Percentiles rank a stretch among this genome's conserved stretches.
Evolutionary conservation across 2,113 vertebrate genomes (phyloP).

Genomic region (Oreocharis arfaki): DNA sequence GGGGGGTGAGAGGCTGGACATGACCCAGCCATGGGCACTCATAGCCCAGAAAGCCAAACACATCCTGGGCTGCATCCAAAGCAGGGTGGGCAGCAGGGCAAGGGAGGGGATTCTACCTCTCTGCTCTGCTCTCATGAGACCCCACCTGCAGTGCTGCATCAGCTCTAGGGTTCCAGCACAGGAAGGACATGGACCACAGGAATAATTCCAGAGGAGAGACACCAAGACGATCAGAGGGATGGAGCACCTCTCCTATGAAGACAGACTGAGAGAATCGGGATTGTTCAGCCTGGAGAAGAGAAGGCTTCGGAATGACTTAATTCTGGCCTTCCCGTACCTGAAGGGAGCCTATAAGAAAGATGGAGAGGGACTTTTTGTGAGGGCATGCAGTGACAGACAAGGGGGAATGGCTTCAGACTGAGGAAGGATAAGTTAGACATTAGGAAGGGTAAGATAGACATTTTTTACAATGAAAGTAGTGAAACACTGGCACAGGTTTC

Average conservation of each 20-base stretch:
- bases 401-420: neutral
- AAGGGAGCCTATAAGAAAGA: neutral
- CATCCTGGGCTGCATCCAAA: neutral
- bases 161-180: neutral
- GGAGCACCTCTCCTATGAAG: neutral
- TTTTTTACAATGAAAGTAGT: neutral
- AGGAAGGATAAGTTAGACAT: neutral
- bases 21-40: fast-evolving
- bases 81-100: fast-evolving
- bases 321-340: neutral
- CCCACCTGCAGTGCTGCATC: neutral
- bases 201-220: neutral
- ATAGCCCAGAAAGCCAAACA: fast-evolving
- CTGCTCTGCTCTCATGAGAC: neutral
- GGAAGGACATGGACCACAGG: neutral
- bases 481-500: neutral
- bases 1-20: neutral
- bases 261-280: neutral
- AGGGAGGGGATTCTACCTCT: neutral
- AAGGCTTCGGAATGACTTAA: neutral
- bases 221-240: neutral
- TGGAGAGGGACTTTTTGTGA: neutral
- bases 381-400: neutral
- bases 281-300: neutral
- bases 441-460: neutral